Conservation (phyloP, 2,888 invertebrate species). For the Sipha maydis region DNA sequence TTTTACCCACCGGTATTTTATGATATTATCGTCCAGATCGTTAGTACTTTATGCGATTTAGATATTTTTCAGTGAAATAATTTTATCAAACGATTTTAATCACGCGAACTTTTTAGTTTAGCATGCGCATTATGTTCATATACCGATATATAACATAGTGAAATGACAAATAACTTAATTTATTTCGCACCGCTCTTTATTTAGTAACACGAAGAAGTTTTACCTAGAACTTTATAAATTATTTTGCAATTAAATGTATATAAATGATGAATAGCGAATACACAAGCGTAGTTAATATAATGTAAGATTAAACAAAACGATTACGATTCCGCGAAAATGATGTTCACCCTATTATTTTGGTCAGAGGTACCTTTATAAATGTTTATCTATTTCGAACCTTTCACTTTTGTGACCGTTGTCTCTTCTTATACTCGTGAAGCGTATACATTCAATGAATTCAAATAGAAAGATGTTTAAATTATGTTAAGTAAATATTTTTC, state of each 20-base stretch:
- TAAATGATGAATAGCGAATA: background rate
- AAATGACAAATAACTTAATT: constrained; percentile 1
- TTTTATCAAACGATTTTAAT: background rate
- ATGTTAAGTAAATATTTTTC: too few relatives aligned
- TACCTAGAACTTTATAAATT: background rate
- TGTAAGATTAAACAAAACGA: background rate
- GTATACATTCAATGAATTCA: too few relatives aligned
- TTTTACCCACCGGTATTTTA: too few relatives aligned
- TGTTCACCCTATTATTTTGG: too few relatives aligned
- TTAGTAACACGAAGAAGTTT: background rate
- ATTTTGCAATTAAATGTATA: constrained; percentile 22
- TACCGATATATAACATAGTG: background rate
- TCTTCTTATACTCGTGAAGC: too few relatives aligned
- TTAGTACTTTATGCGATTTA: background rate
- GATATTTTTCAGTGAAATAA: background rate
- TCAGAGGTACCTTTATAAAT: too few relatives aligned
- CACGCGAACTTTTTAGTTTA: background rate
- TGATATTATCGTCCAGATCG: background rate
- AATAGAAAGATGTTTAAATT: too few relatives aligned
- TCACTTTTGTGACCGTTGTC: too few relatives aligned
- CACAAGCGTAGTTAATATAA: background rate
- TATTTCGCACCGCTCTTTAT: background rate
- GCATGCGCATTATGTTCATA: background rate
- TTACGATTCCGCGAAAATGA: background rate
- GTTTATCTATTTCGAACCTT: too few relatives aligned